A percentile compares a stretch with the other conserved stretches of the same genome.
These are phyloP conservation scores for Danio jaintianensis DNA, from an alignment of 2,797 vertebrate genomes.

Conservation along the genomic window DNA sequence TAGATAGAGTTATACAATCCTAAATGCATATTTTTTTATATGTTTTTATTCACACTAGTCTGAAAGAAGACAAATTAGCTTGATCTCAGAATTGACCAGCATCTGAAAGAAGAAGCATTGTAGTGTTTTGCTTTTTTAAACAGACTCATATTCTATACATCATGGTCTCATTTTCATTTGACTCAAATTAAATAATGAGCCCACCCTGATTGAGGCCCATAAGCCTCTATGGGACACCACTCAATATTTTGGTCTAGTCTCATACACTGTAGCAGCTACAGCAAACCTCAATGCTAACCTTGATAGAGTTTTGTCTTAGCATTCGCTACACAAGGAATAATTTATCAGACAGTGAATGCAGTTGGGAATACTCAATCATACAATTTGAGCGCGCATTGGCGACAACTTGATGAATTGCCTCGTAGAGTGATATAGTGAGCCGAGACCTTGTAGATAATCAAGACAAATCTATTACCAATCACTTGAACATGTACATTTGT, in stretches of 20 bases:
- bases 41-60: too few relatives aligned
- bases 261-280: not conserved
- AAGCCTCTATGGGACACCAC: constrained; percentile 15
- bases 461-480: constrained; percentile 64
- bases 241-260: constrained; percentile 12
- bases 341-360: constrained; percentile 58
- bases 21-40: too few relatives aligned
- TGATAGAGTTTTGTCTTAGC: constrained; percentile 52
- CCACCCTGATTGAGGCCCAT: constrained; percentile 50
- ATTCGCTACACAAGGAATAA: constrained; percentile 47
- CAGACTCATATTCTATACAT: constrained; percentile 21
- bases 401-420: constrained; percentile 60
- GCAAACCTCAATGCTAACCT: constrained; percentile 51
- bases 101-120: not conserved
- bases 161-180: constrained; percentile 18
- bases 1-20: too few relatives aligned
- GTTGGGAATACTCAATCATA: constrained; percentile 56
- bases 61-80: too few relatives aligned
- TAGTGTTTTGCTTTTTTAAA: not conserved
- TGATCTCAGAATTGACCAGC: too few relatives aligned
- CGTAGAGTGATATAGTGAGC: constrained; percentile 58
- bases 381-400: constrained; percentile 54
- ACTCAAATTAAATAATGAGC: constrained; percentile 16
- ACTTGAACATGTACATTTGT: constrained; percentile 59
- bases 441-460: constrained; percentile 63